Evolutionary conservation across 2,113 vertebrate species (phyloP).

Genomic region (Vulpes vulpes): DNA sequence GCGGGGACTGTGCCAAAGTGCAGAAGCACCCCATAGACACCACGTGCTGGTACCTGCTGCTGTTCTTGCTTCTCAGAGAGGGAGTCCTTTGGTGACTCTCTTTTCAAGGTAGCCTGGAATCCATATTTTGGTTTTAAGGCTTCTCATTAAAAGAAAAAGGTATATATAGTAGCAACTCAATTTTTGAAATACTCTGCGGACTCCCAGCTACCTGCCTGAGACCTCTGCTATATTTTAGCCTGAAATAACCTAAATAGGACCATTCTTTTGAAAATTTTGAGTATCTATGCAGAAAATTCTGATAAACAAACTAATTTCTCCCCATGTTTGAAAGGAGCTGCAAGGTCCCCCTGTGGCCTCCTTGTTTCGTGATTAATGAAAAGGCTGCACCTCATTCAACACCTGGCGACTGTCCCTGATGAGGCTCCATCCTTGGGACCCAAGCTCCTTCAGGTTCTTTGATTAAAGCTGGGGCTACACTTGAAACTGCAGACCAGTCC

Average conservation of each 20-base stretch:
- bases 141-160: neutral
- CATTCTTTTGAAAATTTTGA: neutral
- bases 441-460: fast-evolving
- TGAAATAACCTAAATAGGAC: neutral
- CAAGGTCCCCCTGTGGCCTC: neutral
- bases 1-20: neutral
- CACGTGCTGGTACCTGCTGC: fast-evolving
- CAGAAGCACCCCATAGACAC: neutral
- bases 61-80: neutral
- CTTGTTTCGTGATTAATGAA: neutral
- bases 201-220: neutral
- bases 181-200: neutral
- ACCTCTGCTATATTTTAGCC: neutral
- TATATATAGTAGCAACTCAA: neutral
- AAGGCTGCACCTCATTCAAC: fast-evolving
- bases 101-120: neutral
- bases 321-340: neutral
- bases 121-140: neutral
- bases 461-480: too few relatives aligned
- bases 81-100: neutral
- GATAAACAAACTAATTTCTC: too few relatives aligned
- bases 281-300: too few relatives aligned
- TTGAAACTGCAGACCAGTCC: neutral
- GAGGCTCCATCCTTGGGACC: neutral
- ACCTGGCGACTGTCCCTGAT: neutral